A percentile compares a stretch with the other conserved stretches of the same genome.
Conservation (phyloP, 2,888 invertebrate genomes). For the Nomada fucata region DNA sequence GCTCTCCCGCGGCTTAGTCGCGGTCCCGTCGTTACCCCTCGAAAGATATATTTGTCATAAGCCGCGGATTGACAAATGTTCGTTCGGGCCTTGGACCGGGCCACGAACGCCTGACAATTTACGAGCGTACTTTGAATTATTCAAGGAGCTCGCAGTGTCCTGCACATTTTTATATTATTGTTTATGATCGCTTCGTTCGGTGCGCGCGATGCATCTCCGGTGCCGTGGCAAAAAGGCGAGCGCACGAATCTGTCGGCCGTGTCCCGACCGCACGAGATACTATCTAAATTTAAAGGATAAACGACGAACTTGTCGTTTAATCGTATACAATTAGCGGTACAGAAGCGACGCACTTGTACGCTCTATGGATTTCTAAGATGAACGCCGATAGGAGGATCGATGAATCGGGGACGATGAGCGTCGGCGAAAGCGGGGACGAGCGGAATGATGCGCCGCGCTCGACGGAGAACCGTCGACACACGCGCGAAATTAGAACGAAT, state of each 20-base stretch:
- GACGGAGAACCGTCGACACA: background rate
- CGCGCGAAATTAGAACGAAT: background rate
- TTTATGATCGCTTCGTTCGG: constrained; percentile 38
- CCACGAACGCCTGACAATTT: constrained; percentile 51
- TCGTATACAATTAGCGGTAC: constrained; percentile 27
- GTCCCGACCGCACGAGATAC: background rate
- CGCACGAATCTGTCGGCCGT: constrained; percentile 27
- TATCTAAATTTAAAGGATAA: constrained; percentile 27
- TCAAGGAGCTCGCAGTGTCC: constrained; percentile 54
- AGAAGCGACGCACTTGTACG: background rate
- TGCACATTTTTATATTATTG: constrained; percentile 58
- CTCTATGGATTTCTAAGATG: background rate
- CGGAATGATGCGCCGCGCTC: background rate
- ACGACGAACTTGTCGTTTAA: constrained; percentile 18
- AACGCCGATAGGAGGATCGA: background rate
- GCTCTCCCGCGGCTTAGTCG: constrained; percentile 56
- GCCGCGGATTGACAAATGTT: constrained; percentile 64
- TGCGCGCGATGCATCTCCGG: constrained; percentile 25
- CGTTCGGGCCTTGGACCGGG: constrained; percentile 40
- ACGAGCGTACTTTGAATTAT: constrained; percentile 57
- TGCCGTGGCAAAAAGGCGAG: constrained; percentile 13
- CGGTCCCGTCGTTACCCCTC: constrained; percentile 49
- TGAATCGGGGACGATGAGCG: background rate
- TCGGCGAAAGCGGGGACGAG: background rate
- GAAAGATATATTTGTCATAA: constrained; percentile 64